Evolutionary conservation across 2,888 invertebrate species (phyloP).

Genomic region (Hymenopus coronatus): DNA sequence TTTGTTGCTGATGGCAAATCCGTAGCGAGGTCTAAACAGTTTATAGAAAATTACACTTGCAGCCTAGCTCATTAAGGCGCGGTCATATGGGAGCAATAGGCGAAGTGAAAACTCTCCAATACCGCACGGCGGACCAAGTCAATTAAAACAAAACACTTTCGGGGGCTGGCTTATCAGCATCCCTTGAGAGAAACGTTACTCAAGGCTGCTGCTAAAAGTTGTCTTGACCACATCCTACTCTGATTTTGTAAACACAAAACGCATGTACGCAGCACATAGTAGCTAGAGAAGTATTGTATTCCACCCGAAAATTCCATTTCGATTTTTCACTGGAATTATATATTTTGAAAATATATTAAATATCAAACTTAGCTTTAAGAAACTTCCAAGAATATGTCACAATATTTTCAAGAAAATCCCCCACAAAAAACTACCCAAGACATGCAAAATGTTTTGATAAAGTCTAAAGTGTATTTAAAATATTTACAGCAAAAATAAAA

Average conservation of each 20-base stretch:
- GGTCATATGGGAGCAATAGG: background rate
- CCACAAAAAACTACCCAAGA: no score
- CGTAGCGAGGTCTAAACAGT: background rate
- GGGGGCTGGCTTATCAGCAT: background rate
- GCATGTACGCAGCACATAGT: no score
- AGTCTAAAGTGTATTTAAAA: no score
- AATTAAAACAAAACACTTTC: slow-evolving; percentile 6
- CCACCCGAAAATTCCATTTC: no score
- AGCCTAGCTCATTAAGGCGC: slow-evolving; percentile 4
- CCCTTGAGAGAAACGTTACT: background rate
- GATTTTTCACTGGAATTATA: no score
- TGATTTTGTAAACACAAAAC: background rate
- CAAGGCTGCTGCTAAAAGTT: background rate
- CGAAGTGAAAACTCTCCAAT: slow-evolving; percentile 12
- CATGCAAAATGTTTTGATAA: no score
- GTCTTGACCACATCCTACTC: background rate
- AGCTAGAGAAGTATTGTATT: no score
- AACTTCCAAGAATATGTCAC: no score
- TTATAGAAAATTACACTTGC: slow-evolving; percentile 21
- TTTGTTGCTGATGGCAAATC: background rate
- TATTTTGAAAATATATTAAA: no score
- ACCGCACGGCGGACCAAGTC: background rate
- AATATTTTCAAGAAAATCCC: no score
- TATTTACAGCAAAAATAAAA: no score
- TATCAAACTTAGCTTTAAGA: no score